Base-by-base conservation (phyloP, 2,888 invertebrate genomes). In the Caenorhabditis sp. region DNA sequence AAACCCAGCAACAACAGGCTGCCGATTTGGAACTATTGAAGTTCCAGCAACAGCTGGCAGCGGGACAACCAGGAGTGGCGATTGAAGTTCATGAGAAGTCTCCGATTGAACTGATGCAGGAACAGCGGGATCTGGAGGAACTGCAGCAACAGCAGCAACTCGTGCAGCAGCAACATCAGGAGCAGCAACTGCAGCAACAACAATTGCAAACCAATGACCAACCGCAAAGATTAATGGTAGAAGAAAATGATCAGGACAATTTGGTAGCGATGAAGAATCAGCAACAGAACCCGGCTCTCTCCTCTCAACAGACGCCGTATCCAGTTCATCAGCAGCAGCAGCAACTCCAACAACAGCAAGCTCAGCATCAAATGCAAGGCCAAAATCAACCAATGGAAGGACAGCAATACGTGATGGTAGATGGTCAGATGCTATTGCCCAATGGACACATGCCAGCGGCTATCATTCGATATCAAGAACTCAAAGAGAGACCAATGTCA, bases 171-270 rank as follows among this genome's bases (percentile, higher is more conserved):
- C 50, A 48, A n/a, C 27, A 24, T 4, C 48, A 48, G 26, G 17
- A 24, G n/a, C 48, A 48, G n/a, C 62, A 50, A 17, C 15, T 50
- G 20, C 41, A 41, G 52, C 48, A 45, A 8, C 50, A 61, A 11
- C 50, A n/a, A 11, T 27, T 45, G n/a, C 30, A 30, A 13, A 30
- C 9, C 30, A 30, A 30, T 7, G 30, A n/a, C n/a, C n/a, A n/a
- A n/a, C n/a, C n/a, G n/a, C n/a, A n/a, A n/a, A n/a, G n/a, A n/a
- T n/a, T n/a, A n/a, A n/a, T n/a, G n/a, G n/a, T n/a, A n/a, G n/a
- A n/a, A n/a, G n/a, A n/a, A n/a, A n/a, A n/a, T n/a, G n/a, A n/a
- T n/a, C n/a, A n/a, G n/a, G n/a, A n/a, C n/a, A n/a, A n/a, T n/a
- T n/a, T n/a, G n/a, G n/a, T n/a, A n/a, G n/a, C n/a, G n/a, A n/a